Evolutionary conservation across 2,888 invertebrate genomes (phyloP).

Genomic region (Anagyrus pseudococci): DNA sequence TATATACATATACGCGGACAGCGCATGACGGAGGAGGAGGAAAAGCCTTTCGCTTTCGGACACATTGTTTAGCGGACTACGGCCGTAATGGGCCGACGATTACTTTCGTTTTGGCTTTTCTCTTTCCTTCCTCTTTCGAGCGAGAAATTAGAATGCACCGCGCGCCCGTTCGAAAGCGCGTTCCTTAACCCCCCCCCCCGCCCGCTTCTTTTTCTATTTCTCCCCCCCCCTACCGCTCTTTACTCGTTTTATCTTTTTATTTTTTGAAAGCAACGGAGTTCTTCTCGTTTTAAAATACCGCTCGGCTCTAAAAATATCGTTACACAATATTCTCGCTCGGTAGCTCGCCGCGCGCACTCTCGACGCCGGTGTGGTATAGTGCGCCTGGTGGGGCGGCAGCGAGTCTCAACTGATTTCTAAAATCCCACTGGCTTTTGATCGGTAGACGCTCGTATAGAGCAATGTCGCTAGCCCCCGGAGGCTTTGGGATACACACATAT

Average conservation of each 20-base stretch:
- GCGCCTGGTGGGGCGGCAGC: neutral
- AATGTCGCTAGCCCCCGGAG: too few species aligned
- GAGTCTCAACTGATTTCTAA: conserved; percentile 15
- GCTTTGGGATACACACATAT: neutral
- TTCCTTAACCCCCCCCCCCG: neutral
- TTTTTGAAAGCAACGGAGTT: neutral
- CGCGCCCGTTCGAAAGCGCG: too few species aligned
- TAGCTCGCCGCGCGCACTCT: neutral
- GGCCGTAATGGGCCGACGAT: neutral
- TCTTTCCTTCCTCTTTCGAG: neutral
- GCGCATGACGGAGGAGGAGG: too few species aligned
- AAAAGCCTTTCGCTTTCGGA: neutral
- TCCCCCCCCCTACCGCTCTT: neutral
- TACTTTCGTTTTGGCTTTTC: neutral
- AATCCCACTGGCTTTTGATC: conserved; percentile 7
- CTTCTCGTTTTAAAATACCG: conserved; percentile 8
- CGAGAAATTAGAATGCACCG: too few species aligned
- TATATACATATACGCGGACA: too few species aligned
- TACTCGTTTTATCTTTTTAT: neutral
- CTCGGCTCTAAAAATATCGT: conserved; percentile 19
- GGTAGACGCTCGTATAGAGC: neutral
- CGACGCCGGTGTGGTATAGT: neutral
- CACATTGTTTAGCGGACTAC: neutral
- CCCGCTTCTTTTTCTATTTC: neutral
- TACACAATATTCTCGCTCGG: conserved; percentile 2